These are phyloP conservation scores for Pharmacophagus antenor DNA, from an alignment of 2,888 invertebrate genomes.

Conservation along the genomic window DNA sequence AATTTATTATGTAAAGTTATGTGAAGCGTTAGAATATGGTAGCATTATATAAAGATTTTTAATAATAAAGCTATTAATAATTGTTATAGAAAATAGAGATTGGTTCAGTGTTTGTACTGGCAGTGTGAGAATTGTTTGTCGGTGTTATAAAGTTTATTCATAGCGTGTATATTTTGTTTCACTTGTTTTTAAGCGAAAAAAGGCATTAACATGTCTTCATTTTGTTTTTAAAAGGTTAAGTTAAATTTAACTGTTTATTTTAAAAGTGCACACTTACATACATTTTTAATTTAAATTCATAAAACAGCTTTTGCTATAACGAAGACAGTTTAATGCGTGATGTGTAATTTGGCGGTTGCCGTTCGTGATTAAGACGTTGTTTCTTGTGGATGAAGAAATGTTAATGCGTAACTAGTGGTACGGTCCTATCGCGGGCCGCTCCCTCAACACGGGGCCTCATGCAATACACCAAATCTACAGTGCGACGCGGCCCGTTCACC, in stretches of 20 bases:
- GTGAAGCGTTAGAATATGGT: conserved; percentile 26
- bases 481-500: conserved; percentile 78
- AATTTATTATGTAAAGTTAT: conserved; percentile 23
- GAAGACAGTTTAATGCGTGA: no score
- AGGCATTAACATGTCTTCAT: conserved; percentile 30
- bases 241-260: no score
- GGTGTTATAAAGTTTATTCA: conserved; percentile 27
- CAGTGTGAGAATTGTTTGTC: conserved; percentile 24
- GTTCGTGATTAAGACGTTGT: conserved; percentile 1
- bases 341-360: not conserved
- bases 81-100: conserved; percentile 18
- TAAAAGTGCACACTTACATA: no score
- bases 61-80: not conserved
- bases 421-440: conserved; percentile 52
- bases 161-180: conserved; percentile 19
- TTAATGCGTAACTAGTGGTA: conserved; percentile 59
- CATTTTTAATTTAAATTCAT: not conserved
- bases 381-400: conserved; percentile 40
- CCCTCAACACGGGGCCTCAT: conserved; percentile 70
- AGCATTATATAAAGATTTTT: conserved; percentile 23
- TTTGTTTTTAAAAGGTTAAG: no score
- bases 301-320: not conserved
- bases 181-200: conserved; percentile 14
- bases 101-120: conserved; percentile 23
- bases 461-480: conserved; percentile 76